Conservation (phyloP, 1,140 invertebrate genomes). For the Theocolax elegans region DNA sequence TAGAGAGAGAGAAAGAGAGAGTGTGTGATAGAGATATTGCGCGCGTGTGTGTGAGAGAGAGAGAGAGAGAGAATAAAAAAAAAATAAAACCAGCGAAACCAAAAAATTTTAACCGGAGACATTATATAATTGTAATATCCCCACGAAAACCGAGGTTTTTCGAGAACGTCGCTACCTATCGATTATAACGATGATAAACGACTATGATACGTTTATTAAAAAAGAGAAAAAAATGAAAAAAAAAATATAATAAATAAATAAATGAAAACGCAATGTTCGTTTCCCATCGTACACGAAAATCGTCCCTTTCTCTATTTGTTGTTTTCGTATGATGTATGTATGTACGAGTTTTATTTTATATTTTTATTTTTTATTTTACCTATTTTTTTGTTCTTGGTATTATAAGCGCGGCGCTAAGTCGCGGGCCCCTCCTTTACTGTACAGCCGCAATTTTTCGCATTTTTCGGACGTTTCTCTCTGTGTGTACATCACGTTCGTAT, state of each 20-base stretch:
- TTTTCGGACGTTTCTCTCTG: no score
- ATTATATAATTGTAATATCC: constrained; percentile 20
- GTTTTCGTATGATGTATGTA: constrained; percentile 27
- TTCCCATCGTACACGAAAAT: not conserved
- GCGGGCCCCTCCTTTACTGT: constrained; percentile 10
- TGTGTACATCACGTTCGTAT: no score
- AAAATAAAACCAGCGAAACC: not conserved
- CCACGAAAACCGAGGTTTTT: no score
- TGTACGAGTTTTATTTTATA: constrained; percentile 16
- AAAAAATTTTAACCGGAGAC: not conserved
- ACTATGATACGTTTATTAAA: not conserved
- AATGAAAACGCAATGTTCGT: no score
- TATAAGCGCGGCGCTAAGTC: constrained; percentile 6
- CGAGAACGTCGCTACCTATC: not conserved
- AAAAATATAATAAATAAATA: no score
- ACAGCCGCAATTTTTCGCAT: constrained; percentile 34
- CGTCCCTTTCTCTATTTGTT: constrained; percentile 20
- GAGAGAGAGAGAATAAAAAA: not conserved
- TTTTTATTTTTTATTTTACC: not conserved
- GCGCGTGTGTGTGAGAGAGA: not conserved
- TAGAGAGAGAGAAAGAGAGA: no score
- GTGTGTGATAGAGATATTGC: no score
- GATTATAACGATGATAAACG: constrained; percentile 11
- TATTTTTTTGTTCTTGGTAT: constrained; percentile 30
- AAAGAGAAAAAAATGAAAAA: no score